Base-by-base conservation (phyloP, 2,888 invertebrate species). In the Spialia ferax region DNA sequence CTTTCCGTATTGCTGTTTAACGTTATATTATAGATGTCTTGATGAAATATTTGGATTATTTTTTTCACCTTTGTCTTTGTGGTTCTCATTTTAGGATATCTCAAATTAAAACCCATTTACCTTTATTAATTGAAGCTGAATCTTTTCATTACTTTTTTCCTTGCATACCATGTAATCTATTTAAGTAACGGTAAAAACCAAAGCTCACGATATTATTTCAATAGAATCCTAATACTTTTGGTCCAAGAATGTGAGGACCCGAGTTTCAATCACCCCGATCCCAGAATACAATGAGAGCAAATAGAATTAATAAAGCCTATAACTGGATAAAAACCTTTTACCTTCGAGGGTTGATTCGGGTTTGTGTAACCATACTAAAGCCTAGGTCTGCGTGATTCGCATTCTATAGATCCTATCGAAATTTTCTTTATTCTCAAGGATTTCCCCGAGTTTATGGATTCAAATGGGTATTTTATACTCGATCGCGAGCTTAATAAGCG, bases 301-400 rank as follows among this genome's bases (percentile, higher is more conserved):
- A 59, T 65, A 59, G 45, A 45, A 45, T 45, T 45, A 45, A 45
- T 65, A 59, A 26, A 42, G 72, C 77, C 77, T 77, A 81, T 91
- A 88, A 88, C 89, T 76, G 59, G 23, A 54, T 64, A 52, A 65
- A 42, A 65, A 65, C 65, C 65, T 65, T 65, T 65, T 65, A 60
- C 59, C 59, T 65, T 35, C 18, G n/a, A 52, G 59, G 65, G 18
- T 38, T 42, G 13, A 42, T 42, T 52, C 20, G 59, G 52, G 23
- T 10, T 42, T 57, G 22, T 54, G 59, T 59, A 42, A 54, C 65
- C 50, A 57, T 52, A 52, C 52, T 65, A 65, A 65, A 50, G 50
- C 65, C 42, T 50, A 50, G 50, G 22, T 23, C 50, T 23, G 50
- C 50, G 50, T 50, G 50, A 50, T 65, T 65, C 65, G 65, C 59